Evolutionary conservation across 2,797 vertebrate species (phyloP).

Genomic region (Halcyon badia): DNA sequence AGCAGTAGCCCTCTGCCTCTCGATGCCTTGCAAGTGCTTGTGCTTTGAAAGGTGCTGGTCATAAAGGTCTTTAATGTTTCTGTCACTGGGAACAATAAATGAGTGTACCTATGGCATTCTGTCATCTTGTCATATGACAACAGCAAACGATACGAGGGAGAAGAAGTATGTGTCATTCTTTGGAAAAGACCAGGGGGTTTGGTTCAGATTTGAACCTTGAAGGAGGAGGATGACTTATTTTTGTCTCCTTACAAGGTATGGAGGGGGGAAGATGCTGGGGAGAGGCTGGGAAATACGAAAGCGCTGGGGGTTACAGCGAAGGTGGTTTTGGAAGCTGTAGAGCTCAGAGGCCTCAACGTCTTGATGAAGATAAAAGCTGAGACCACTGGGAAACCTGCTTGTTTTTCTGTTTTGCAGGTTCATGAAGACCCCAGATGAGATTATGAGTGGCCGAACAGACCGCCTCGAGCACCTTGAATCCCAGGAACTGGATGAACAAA

Average conservation of each 20-base stretch:
- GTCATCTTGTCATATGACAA: background rate
- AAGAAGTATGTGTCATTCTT: background rate
- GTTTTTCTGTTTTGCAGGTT: conserved; percentile 84
- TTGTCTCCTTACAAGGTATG: background rate
- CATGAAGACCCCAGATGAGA: conserved; percentile 99
- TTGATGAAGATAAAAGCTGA: background rate
- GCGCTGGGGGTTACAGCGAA: background rate
- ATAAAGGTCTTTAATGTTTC: background rate
- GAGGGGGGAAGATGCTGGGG: background rate
- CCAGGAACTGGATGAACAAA: conserved; percentile 93
- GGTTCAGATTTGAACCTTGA: background rate
- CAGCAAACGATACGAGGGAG: background rate
- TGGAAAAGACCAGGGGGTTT: background rate
- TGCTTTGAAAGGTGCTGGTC: background rate
- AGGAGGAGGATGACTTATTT: background rate
- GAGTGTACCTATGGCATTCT: background rate
- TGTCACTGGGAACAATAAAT: background rate
- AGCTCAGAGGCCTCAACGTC: background rate
- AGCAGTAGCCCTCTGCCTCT: background rate
- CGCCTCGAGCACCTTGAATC: conserved; percentile 96
- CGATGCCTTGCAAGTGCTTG: background rate
- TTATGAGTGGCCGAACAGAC: conserved; percentile 96
- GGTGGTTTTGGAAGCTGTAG: background rate
- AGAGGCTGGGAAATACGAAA: background rate
- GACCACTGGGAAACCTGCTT: background rate